Base-by-base conservation (phyloP, 2,888 invertebrate genomes). In the Monochamus alternatus region DNA sequence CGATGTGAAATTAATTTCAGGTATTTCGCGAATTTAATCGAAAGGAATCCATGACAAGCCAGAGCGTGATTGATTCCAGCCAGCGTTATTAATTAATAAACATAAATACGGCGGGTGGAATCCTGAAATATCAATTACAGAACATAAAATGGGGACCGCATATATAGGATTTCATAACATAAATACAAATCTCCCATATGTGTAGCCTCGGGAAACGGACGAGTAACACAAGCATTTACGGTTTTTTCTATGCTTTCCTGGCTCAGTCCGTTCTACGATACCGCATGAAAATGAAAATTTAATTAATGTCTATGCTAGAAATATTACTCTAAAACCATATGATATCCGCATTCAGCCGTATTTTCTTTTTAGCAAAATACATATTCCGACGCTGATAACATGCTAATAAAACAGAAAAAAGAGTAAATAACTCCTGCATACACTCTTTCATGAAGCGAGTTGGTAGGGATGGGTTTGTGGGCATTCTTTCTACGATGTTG, bases 131-230 rank as follows among this genome's bases (percentile, higher is more conserved):
- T 38, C 38, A 38, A 38, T 38, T 38, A 22, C 55, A 22, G 9
- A 4, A 55, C 55, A 55, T n/a, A 22, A 22, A 55, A 55, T 14
- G 14, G 10, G n/a, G n/a, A 55, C 55, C 14, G 3, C 14, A n/a
- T 3, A 55, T 55, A 55, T 55, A 55, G 55, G 4, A 55, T 55
- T 55, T 55, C 55, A 55, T 55, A 38, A 55, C 14, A 55, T n/a
- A 55, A 5, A n/a, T 2, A 51, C 9, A 51, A 51, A 51, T 51
- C 10, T 10, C 7, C n/a, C n/a, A 55, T 22, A 55, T 55, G 14
- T 4, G 14, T 55, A 55, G 14, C 55, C 55, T n/a, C 5, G 14
- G 55, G 55, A 55, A 55, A 55, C n/a, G 55, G 0, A 22, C 22
- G 22, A 22, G 22, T 55, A 55, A 55, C 14, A 55, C 14, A 14